Conservation (phyloP, 2,113 vertebrate species). For the Phoxinus phoxinus region DNA sequence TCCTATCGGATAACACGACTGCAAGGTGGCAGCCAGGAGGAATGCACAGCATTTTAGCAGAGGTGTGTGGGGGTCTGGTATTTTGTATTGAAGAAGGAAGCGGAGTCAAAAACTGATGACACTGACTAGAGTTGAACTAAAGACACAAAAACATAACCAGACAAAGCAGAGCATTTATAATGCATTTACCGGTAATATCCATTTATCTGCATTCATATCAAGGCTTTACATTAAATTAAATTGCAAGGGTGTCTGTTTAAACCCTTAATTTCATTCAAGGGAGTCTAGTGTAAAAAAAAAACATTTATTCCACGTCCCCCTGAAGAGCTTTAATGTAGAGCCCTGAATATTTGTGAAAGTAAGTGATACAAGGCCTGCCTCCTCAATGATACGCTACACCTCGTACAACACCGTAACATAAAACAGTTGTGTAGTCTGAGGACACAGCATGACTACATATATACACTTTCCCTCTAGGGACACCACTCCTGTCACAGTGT, state of each 20-base stretch:
- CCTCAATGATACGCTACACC: constrained; percentile 43
- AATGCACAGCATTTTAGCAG: constrained; percentile 28
- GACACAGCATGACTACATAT: constrained; percentile 1
- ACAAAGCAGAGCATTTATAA: background rate
- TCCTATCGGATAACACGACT: constrained; percentile 31
- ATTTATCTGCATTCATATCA: background rate
- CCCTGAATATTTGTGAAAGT: background rate
- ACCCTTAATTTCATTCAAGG: background rate
- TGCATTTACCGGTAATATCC: background rate
- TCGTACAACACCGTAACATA: constrained; percentile 52
- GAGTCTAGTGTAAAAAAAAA: background rate
- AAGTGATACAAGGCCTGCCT: constrained; percentile 53
- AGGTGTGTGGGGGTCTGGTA: background rate
- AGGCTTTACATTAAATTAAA: background rate
- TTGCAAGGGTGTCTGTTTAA: background rate
- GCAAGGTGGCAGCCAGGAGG: constrained; percentile 42
- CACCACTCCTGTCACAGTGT: background rate
- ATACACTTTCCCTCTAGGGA: constrained; percentile 1
- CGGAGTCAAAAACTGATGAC: constrained; percentile 1
- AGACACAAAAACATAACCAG: constrained; percentile 9
- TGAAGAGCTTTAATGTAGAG: background rate
- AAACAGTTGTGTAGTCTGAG: constrained; percentile 35
- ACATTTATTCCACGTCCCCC: background rate
- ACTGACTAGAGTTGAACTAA: background rate
- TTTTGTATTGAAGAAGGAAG: background rate